Conservation (phyloP, 2,888 invertebrate species). For the Synanthedon tipuliformis region DNA sequence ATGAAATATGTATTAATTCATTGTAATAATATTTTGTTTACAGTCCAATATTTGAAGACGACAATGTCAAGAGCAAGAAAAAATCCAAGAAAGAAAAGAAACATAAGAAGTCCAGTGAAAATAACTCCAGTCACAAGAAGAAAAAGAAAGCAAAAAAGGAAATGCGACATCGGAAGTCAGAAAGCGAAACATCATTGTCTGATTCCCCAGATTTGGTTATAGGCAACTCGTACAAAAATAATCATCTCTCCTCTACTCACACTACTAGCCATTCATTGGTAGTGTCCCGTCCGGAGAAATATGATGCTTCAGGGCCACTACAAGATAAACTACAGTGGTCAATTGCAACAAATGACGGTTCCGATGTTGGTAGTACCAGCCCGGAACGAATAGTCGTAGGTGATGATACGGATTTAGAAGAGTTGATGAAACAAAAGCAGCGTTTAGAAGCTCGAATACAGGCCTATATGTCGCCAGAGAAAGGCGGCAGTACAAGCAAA, state of each 20-base stretch:
- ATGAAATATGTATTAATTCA: too few species aligned
- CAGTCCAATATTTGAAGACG: too few species aligned
- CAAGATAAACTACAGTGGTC: not conserved
- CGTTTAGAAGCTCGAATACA: not conserved
- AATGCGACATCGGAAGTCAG: conserved; percentile 49
- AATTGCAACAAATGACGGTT: not conserved
- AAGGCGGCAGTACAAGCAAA: not conserved
- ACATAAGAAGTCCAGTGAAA: conserved; percentile 75
- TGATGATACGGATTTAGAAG: not conserved
- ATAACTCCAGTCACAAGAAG: conserved; percentile 66
- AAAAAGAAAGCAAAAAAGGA: conserved; percentile 66
- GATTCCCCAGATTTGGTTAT: not conserved
- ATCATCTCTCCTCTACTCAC: too few species aligned
- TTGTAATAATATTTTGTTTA: too few species aligned
- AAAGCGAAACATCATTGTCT: not conserved
- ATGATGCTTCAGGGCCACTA: not conserved
- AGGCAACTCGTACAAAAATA: not conserved
- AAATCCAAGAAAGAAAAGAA: conserved; percentile 70
- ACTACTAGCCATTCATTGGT: not conserved
- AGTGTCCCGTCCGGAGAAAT: not conserved
- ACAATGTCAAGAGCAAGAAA: conserved; percentile 14
- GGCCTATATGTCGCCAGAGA: not conserved
- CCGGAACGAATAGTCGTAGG: not conserved
- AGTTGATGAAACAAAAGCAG: not conserved
- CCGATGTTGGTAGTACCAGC: not conserved